Base-by-base conservation (phyloP, 1,140 invertebrate species). In the Musca vetustissima region DNA sequence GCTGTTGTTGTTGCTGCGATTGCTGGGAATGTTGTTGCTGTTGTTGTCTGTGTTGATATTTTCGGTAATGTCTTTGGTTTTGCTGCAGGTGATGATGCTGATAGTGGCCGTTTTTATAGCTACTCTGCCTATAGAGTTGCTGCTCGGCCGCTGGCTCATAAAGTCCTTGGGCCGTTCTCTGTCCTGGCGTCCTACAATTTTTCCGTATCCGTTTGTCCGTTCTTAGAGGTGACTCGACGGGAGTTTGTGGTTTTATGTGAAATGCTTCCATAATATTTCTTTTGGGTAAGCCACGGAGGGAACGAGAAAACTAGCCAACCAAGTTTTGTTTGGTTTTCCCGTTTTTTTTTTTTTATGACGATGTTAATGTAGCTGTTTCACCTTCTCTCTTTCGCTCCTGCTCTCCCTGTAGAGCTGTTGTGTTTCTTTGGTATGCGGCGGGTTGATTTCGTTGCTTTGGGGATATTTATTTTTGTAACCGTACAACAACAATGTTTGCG, bases 11-110 rank as follows among this genome's bases (percentile, higher is more conserved):
- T 55, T 15, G 22, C 25, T 59, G 55, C 0, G 4, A 25, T 11
- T 59, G 55, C 47, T 48, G 53, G 19, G n/a, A n/a, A n/a, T 68
- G 52, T 28, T 64, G 50, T 17, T 64, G 43, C 49, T 70, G 72
- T 19, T 57, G 36, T 48, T 69, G 57, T 49, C 49, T 65, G 50
- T 70, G 70, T 19, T 73, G 71, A 61, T 76, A 57, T 59, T 75
- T 72, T 55, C 73, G 72, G 69, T 78, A 75, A 25, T 36, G 61
- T 32, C 17, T 13, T 66, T 66, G 43, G 13, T 66, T 43, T 66
- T 66, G 64, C 14, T 66, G 64, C 14, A 49, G 17, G 9, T 50
- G 57, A 11, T 9, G 55, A 21, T 15, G 32, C 0, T 36, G 52
- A 21, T 43, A 13, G 8, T 21, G n/a, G 47, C 14, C 22, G 61